A percentile compares a stretch with the other conserved stretches of the same genome.
phyloP scores from a whole-genome alignment of 1,140 invertebrate species.

The Calephelis virginiensis region DNA sequence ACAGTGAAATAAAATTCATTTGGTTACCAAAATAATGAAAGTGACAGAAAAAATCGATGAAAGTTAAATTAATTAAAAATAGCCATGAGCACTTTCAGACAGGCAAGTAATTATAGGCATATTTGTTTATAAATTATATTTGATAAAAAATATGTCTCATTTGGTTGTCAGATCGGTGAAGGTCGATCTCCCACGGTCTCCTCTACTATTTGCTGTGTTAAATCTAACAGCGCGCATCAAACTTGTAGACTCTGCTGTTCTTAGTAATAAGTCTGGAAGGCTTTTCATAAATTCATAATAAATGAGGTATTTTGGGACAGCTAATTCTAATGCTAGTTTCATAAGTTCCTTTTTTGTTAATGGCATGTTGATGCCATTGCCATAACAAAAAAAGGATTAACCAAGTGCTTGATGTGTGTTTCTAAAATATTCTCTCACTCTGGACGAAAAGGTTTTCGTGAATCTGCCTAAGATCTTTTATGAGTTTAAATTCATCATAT shows the following conservation, averaged over 20 bases:
- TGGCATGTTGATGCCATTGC: too few species aligned
- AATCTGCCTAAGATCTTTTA: conserved; percentile 22
- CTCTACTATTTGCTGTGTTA: conserved; percentile 19
- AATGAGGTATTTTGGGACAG: conserved; percentile 37
- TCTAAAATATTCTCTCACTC: conserved; percentile 9
- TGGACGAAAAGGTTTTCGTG: conserved; percentile 17
- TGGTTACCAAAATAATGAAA: too few species aligned
- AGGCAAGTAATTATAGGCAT: too few species aligned
- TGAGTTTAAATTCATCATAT: conserved; percentile 20
- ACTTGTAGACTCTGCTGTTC: conserved; percentile 62
- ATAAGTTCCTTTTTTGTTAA: conserved; percentile 33
- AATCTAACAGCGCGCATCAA: conserved; percentile 44
- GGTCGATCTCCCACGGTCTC: too few species aligned
- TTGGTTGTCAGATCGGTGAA: too few species aligned
- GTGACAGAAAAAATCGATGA: too few species aligned
- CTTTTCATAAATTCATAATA: conserved; percentile 58
- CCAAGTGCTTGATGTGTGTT: conserved; percentile 12
- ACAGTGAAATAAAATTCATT: too few species aligned
- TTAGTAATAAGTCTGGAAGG: conserved; percentile 56
- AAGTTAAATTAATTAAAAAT: too few species aligned
- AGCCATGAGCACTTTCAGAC: too few species aligned
- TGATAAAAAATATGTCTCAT: too few species aligned
- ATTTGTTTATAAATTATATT: too few species aligned
- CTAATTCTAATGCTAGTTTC: conserved; percentile 31
- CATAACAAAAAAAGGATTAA: too few species aligned